Evolutionary conservation across 2,113 vertebrate genomes (phyloP).

Genomic region (Morphnarchus princeps): DNA sequence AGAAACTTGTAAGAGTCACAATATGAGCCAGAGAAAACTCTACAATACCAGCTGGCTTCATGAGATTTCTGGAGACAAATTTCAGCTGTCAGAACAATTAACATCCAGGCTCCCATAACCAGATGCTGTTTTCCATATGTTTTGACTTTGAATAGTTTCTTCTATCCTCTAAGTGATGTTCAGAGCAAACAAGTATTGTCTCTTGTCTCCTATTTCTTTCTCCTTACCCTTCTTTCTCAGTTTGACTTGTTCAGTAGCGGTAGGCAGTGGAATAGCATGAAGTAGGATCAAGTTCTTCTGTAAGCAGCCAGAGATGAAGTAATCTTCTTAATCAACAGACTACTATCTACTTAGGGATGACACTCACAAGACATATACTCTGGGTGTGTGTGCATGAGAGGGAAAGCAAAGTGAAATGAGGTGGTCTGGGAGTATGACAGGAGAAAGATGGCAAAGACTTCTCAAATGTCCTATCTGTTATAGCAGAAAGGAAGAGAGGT

Average conservation of each 20-base stretch:
- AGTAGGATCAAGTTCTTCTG: neutral
- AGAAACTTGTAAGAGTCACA: conserved; percentile 30
- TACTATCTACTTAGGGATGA: neutral
- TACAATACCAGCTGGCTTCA: conserved; percentile 15
- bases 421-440: neutral
- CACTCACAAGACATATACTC: neutral
- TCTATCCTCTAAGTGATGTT: neutral
- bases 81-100: conserved; percentile 47
- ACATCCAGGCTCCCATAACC: conserved; percentile 24
- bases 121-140: conserved; percentile 48
- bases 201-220: neutral
- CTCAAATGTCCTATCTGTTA: neutral
- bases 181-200: neutral
- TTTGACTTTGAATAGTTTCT: conserved; percentile 33
- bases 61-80: conserved; percentile 34
- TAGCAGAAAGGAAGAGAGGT: neutral
- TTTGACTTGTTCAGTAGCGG: neutral
- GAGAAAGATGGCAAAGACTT: neutral
- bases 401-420: neutral
- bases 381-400: neutral
- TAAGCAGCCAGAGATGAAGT: neutral
- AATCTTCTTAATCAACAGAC: neutral
- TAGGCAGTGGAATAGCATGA: neutral
- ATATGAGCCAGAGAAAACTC: conserved; percentile 22
- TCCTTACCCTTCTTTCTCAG: neutral